These are phyloP conservation scores for Drosophila bifasciata DNA, from an alignment of 1,140 invertebrate species.

Conservation along the genomic window DNA sequence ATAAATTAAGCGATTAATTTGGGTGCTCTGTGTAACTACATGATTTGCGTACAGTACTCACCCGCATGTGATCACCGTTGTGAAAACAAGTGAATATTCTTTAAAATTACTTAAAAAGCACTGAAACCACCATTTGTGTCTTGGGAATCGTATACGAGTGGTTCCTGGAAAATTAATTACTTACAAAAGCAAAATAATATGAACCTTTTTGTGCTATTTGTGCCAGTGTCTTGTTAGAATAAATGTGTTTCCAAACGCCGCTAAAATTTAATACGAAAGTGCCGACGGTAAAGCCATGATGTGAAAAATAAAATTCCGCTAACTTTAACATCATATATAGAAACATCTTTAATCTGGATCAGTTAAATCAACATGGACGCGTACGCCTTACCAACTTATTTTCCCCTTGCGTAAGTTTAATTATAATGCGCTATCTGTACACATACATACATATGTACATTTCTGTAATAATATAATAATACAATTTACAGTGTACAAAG, in stretches of 20 bases:
- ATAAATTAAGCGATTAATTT: constrained; percentile 37
- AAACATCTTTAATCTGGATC: neutral
- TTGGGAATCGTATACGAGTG: too few species aligned
- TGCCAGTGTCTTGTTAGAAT: neutral
- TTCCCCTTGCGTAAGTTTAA: constrained; percentile 75
- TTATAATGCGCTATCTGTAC: neutral
- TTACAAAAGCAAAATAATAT: neutral
- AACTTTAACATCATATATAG: neutral
- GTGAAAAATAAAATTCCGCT: neutral
- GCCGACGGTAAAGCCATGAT: constrained; percentile 21
- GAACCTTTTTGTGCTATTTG: neutral
- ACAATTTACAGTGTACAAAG: neutral
- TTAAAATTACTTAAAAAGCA: too few species aligned
- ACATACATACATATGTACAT: neutral
- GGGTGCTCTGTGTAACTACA: neutral
- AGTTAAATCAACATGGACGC: constrained; percentile 60
- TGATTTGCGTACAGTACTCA: constrained; percentile 8
- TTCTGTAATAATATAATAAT: neutral
- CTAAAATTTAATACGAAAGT: neutral
- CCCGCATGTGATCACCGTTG: neutral
- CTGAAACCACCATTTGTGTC: too few species aligned
- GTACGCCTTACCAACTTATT: constrained; percentile 75
- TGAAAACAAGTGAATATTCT: too few species aligned
- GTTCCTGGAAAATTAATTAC: too few species aligned
- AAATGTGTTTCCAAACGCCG: too few species aligned